phyloP scores from a whole-genome alignment of 2,113 vertebrate genomes.

The Tenebrosternarchus preto region DNA sequence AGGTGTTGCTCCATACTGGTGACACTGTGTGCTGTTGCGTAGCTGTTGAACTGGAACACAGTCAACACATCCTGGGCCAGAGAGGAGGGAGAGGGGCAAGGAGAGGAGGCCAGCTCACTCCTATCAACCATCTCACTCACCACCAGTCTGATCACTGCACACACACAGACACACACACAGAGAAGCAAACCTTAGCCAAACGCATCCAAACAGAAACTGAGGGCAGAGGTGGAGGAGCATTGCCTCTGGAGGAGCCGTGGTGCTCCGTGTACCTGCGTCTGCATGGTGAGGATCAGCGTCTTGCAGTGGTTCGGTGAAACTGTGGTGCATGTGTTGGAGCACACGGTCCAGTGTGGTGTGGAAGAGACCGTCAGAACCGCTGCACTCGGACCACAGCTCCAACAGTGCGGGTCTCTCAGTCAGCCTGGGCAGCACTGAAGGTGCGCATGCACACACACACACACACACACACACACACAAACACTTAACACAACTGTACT shows the following conservation, averaged over 20 bases:
- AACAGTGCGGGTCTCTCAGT: slow-evolving; percentile 81
- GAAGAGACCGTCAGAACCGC: slow-evolving; percentile 80
- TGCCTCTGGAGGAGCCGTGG: too few species aligned
- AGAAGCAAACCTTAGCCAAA: background rate
- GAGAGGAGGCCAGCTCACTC: slow-evolving; percentile 72
- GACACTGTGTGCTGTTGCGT: slow-evolving; percentile 79
- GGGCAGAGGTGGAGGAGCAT: too few species aligned
- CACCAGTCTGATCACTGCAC: slow-evolving; percentile 81
- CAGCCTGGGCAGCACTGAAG: slow-evolving; percentile 84
- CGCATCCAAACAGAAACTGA: background rate
- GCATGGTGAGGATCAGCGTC: slow-evolving; percentile 78
- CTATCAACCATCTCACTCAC: slow-evolving; percentile 89
- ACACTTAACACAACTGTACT: too few species aligned
- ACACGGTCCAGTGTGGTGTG: slow-evolving; percentile 87
- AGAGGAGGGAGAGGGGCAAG: slow-evolving; percentile 65
- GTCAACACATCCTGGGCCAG: slow-evolving; percentile 86
- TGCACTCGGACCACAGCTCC: slow-evolving; percentile 91
- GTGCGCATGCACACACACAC: background rate
- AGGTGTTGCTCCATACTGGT: slow-evolving; percentile 85
- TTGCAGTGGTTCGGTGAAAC: slow-evolving; percentile 77
- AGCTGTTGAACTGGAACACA: slow-evolving; percentile 89
- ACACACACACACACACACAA: background rate
- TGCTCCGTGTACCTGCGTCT: slow-evolving; percentile 79
- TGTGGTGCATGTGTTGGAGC: slow-evolving; percentile 81
- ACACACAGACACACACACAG: slow-evolving; percentile 44